These are phyloP conservation scores for Odontothrips loti DNA, from an alignment of 2,888 invertebrate species.

Conservation along the genomic window DNA sequence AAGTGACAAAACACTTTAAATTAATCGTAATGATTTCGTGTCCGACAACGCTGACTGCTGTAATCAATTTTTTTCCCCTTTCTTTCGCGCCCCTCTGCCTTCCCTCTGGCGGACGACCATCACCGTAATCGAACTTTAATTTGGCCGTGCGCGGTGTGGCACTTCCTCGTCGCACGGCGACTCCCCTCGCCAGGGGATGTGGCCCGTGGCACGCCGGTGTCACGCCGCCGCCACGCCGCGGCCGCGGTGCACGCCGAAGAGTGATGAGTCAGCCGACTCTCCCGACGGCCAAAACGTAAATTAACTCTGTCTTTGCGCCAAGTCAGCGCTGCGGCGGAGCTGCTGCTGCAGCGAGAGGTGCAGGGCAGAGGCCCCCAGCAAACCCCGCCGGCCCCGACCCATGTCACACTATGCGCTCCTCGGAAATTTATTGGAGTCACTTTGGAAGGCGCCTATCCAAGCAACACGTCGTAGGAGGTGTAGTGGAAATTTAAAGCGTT, in stretches of 20 bases:
- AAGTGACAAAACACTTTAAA: too few species aligned
- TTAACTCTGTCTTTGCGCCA: conserved; percentile 12
- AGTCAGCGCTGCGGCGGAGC: neutral
- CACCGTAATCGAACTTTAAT: neutral
- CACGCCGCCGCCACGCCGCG: neutral
- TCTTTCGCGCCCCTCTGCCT: too few species aligned
- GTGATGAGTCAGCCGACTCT: conserved; percentile 14
- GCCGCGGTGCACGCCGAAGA: neutral
- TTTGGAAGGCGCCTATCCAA: too few species aligned
- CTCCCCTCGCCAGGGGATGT: too few species aligned
- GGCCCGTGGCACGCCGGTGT: neutral
- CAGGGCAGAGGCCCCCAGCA: neutral
- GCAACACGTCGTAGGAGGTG: too few species aligned
- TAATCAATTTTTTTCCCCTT: too few species aligned
- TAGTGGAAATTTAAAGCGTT: too few species aligned
- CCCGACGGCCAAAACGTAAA: conserved; percentile 3
- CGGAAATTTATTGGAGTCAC: too few species aligned
- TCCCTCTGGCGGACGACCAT: neutral
- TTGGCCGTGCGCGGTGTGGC: neutral
- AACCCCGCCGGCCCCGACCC: too few species aligned
- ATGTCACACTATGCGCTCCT: too few species aligned
- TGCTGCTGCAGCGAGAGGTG: neutral
- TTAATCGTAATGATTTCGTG: too few species aligned
- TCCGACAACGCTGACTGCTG: too few species aligned
- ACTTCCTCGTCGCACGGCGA: neutral